Evolutionary conservation across 2,797 vertebrate species (phyloP).

Genomic region (Esox lucius): DNA sequence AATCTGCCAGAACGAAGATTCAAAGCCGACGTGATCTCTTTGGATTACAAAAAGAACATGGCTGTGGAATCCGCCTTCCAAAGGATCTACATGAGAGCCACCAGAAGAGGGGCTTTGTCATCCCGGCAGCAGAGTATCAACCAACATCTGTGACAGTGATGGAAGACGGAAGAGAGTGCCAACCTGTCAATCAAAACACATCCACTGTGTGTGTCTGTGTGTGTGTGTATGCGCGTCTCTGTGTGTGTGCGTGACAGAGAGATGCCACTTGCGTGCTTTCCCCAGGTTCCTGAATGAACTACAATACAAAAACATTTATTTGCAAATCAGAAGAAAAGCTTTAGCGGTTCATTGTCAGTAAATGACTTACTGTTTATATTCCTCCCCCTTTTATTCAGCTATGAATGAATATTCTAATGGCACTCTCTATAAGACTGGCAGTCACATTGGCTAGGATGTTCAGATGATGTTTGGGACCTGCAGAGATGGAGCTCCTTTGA

Average conservation of each 20-base stretch:
- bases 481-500: too few relatives aligned
- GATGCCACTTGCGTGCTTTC: background rate
- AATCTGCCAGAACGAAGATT: constrained; percentile 11
- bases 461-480: background rate
- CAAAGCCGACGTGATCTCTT: constrained; percentile 8
- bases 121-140: background rate
- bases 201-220: background rate
- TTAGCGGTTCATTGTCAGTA: constrained; percentile 49
- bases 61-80: constrained; percentile 2
- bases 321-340: constrained; percentile 33
- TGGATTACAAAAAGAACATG: constrained; percentile 13
- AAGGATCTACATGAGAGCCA: background rate
- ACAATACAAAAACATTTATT: too few relatives aligned
- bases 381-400: constrained; percentile 37
- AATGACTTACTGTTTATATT: constrained; percentile 40
- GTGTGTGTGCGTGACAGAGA: background rate
- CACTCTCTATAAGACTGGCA: background rate
- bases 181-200: constrained; percentile 9
- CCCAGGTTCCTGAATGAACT: constrained; percentile 19
- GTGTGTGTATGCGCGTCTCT: constrained; percentile 9
- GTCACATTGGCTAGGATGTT: background rate
- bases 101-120: background rate
- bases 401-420: constrained; percentile 32
- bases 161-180: background rate
- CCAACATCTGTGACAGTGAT: background rate